Conservation (phyloP, 1,140 invertebrate species). For the Popillia japonica region DNA sequence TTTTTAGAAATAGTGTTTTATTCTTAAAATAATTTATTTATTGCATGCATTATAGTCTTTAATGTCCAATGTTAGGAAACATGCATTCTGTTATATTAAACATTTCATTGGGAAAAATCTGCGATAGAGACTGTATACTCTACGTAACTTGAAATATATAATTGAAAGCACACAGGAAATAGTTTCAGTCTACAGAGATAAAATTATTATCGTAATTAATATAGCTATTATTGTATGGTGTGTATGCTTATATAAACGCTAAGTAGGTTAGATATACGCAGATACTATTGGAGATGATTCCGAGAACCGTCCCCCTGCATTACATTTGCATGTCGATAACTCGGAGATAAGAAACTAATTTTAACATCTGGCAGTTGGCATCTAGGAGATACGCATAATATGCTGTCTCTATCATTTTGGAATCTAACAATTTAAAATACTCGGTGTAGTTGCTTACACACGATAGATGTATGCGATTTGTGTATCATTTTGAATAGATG, state of each 20-base stretch:
- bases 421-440: too few relatives aligned
- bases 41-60: too few relatives aligned
- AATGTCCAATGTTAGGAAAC: too few relatives aligned
- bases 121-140: too few relatives aligned
- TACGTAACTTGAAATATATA: not conserved
- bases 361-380: not conserved
- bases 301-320: not conserved
- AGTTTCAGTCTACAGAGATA: slow-evolving; percentile 14
- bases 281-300: not conserved
- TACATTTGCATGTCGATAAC: slow-evolving; percentile 5
- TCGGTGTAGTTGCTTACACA: too few relatives aligned
- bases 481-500: too few relatives aligned
- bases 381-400: not conserved
- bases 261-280: slow-evolving; percentile 12
- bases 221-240: not conserved
- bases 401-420: too few relatives aligned
- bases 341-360: not conserved
- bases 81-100: not conserved
- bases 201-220: not conserved
- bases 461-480: too few relatives aligned
- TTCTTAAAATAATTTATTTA: too few relatives aligned
- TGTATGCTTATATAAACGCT: not conserved
- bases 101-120: not conserved
- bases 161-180: slow-evolving; percentile 29
- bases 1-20: too few relatives aligned